phyloP scores from a whole-genome alignment of 2,888 invertebrate species.

The Pyrochroa serraticornis region DNA sequence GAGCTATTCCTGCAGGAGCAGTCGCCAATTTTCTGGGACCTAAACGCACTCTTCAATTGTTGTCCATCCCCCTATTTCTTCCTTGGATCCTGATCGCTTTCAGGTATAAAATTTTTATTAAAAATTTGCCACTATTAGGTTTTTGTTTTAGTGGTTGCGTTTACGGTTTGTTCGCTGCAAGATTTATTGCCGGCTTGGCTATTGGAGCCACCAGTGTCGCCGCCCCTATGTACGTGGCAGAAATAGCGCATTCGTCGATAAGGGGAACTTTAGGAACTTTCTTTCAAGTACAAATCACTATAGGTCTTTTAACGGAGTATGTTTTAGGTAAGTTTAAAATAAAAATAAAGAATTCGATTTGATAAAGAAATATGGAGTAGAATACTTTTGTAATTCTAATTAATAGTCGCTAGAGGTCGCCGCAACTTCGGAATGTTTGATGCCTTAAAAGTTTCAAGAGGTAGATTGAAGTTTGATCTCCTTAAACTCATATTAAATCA shows the following conservation, averaged over 20 bases:
- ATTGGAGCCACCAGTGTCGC: constrained; percentile 68
- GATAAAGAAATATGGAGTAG: background rate
- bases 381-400: background rate
- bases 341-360: background rate
- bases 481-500: too few relatives aligned
- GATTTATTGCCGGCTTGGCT: constrained; percentile 68
- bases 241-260: constrained; percentile 67
- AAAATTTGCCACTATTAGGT: background rate
- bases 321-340: constrained; percentile 59
- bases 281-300: constrained; percentile 70
- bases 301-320: constrained; percentile 70
- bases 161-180: constrained; percentile 60
- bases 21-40: constrained; percentile 63
- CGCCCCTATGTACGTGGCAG: constrained; percentile 70
- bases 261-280: constrained; percentile 71
- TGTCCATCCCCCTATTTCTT: constrained; percentile 62
- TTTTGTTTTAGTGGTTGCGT: constrained; percentile 39
- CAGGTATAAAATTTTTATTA: constrained; percentile 52
- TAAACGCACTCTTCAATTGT: constrained; percentile 62
- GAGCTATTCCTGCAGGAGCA: constrained; percentile 64
- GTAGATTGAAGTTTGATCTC: too few relatives aligned
- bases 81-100: constrained; percentile 66
- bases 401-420: background rate
- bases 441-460: too few relatives aligned
- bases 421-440: too few relatives aligned